Evolutionary conservation across 2,797 vertebrate species (phyloP), one percentile per base, ranked within the genome.

Genomic region (Xiphorhynchus erythropygius): DNA sequence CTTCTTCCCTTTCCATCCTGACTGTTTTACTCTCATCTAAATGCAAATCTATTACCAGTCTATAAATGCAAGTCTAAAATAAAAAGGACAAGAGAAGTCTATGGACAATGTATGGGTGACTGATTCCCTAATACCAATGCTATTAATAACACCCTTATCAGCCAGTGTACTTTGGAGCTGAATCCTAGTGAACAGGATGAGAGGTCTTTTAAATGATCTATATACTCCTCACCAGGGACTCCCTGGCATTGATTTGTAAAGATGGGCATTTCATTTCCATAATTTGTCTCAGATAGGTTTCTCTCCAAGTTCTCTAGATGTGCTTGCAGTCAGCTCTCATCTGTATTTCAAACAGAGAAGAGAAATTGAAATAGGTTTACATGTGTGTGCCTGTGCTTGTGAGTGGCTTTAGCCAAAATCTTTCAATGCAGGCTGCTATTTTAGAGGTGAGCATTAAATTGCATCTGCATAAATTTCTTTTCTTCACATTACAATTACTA

Each of bases 221-320:
- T 67, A 7, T 2, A 35, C 49, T 81, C 55, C 87, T 88, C 92
- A 84, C 46, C 64, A 74, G 88, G 90, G 93, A 91, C 64, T 92
- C 70, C 55, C 82, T 64, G 89, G 47, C 89, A 95, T 65, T 90
- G 94, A 94, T 96, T 88, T 89, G 80, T 64, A 82, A 86, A 84
- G 92, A 84, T 57, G 84, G 70, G 86, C 83, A 93, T 96, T 96
- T 96, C 67, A 80, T 96, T 96, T 71, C 87, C 89, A 73, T 93
- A 67, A 94, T 83, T 88, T 71, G 19, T 90, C 94, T 93, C 21
- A 2, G 60, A 56, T 30, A 88, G 35, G 23, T 82, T 78, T 86
- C 59, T 77, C 42, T 73, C 71, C 1, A 19, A 68, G 57, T 59
- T 57, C 70, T 88, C 74, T 17, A 18, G 77, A 63, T 62, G 49